Evolutionary conservation across 1,140 invertebrate genomes (phyloP), one percentile per base, ranked within the genome.

Genomic region (Apis laboriosa): DNA sequence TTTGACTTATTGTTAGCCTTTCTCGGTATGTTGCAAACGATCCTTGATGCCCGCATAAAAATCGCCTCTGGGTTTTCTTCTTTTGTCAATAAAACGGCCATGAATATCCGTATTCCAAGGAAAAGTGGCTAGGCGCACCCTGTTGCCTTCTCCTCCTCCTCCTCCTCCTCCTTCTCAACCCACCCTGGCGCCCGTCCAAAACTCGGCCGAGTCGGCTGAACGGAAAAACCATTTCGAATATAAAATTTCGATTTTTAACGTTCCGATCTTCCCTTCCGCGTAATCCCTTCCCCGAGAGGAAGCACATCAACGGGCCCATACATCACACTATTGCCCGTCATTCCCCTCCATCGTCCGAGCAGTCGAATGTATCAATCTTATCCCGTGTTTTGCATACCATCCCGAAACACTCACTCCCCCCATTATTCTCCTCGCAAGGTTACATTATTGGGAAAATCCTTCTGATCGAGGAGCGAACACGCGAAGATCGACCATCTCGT

Each of bases 1-100:
- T 89, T 88, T 88, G 87, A 86, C 87, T 88, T 88, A 88, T 89
- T 89, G 88, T 89, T 84, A 78, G 84, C 70, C 74, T 88, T 84
- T 43, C 86, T 88, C 78, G 79, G 64, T 84, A 76, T 84, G 79
- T 84, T 85, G 88, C 83, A 83, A 84, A 86, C 88, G 83, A 84
- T 81, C 63, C 86, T 72, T 24, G 58, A 86, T 77, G 84, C 86
- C 82, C 75, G 75, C 64, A 80, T 86, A 85, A 84, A 43, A 87
- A 87, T 86, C 84, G 73, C 43, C 73, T 56, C 64, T 55, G 21
- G 34, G 0, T 43, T 74, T 61, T 58, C 64, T 61, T 80, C 85
- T 56, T 17, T 19, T 70, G 81, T 87, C 85, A 77, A 83, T 80
- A 80, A 84, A 86, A 84, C 34, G 63, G 55, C 63, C 74, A 86